Evolutionary conservation across 2,888 invertebrate species (phyloP).

Genomic region (Cataglyphis livida): DNA sequence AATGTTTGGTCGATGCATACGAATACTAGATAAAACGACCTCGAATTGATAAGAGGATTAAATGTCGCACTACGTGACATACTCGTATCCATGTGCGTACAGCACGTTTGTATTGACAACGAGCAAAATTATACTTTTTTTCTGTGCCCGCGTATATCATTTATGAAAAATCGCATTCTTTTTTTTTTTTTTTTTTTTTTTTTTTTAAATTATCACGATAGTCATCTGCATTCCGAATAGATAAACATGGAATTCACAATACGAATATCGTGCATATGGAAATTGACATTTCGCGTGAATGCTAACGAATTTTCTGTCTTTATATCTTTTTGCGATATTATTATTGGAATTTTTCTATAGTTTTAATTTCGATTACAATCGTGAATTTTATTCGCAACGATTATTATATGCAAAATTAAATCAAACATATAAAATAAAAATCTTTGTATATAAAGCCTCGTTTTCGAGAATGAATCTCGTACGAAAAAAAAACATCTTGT

Average conservation of each 20-base stretch:
- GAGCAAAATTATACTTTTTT: background rate
- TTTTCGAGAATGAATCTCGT: background rate
- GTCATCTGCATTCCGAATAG: background rate
- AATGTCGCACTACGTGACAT: constrained; percentile 13
- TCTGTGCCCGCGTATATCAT: background rate
- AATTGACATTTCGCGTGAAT: background rate
- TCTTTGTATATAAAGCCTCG: background rate
- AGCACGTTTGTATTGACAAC: background rate
- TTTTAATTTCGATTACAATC: background rate
- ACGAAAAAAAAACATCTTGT: background rate
- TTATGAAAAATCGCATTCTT: constrained; percentile 15
- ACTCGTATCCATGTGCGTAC: background rate
- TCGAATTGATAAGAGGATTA: constrained; percentile 52
- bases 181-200: background rate
- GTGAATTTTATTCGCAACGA: background rate
- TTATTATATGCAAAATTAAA: background rate
- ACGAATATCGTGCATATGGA: background rate
- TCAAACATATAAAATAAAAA: background rate
- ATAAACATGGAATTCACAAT: background rate
- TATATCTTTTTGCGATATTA: background rate
- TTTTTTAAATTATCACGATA: background rate
- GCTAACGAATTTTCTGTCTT: background rate
- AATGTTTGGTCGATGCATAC: constrained; percentile 9
- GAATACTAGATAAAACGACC: constrained; percentile 41
- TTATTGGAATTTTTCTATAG: background rate